Conservation (phyloP, 2,113 vertebrate species). For the Xenus cinereus region DNA sequence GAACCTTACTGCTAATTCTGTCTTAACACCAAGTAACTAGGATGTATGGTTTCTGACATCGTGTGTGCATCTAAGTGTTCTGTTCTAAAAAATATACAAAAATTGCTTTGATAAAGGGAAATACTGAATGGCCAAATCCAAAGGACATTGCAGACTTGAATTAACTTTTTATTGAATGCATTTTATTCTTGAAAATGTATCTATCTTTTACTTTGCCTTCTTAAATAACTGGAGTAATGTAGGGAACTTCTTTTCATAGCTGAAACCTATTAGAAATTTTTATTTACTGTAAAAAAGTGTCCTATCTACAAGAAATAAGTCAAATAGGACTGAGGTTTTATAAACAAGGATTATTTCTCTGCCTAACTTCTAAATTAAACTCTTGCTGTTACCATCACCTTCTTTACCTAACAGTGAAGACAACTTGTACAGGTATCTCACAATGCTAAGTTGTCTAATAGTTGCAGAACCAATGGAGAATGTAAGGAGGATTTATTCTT, state of each 20-base stretch:
- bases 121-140: not conserved
- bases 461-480: not conserved
- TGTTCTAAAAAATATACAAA: not conserved
- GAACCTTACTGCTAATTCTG: not conserved
- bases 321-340: not conserved
- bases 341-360: not conserved
- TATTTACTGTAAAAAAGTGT: not conserved
- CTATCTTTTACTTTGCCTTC: not conserved
- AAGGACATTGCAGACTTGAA: not conserved
- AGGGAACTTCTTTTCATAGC: not conserved
- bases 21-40: constrained; percentile 12
- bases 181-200: not conserved
- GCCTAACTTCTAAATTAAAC: not conserved
- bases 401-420: not conserved
- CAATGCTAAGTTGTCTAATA: not conserved
- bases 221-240: not conserved
- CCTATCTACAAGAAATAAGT: not conserved
- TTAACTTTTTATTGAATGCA: not conserved
- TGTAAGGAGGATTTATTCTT: not conserved
- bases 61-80: not conserved
- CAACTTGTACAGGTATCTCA: not conserved
- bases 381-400: not conserved
- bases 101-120: not conserved
- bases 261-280: not conserved
- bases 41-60: not conserved